Evolutionary conservation across 2,888 invertebrate species (phyloP), one percentile per base, ranked within the genome.

Genomic region (Prosapia bicincta): DNA sequence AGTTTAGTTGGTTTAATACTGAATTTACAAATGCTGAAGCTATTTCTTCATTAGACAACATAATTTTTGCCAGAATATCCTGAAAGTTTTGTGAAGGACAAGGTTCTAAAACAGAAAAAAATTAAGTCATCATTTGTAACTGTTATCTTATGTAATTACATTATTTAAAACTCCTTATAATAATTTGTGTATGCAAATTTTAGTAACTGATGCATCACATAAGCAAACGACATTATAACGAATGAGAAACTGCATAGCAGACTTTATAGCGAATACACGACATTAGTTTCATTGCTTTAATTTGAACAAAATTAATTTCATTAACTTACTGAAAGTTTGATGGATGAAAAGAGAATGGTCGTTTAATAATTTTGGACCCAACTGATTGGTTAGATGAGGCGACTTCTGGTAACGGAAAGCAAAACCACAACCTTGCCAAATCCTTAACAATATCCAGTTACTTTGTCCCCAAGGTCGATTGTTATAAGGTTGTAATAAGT

Each of bases 381-480:
- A 80, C 75, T 85, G 85, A 26, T 83, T 84, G 10, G 82, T 82
- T 15, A 86, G 81, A 81, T 88, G 88, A 0, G 88, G 88, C 67
- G 88, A 86, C 76, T 86, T 87, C 2, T 87, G 86, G 79, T 88
- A 89, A 13, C 92, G 88, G 84, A 92, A 94, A 0, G 92, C 94
- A 83, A 92, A 94, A 0, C 94, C 95, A 79, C 91, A 88, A 0
- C 95, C 95, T 82, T 94, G 91, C 95, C 95, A 95, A 82, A 95
- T 92, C 72, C 94, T 86, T 23, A 94, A 90, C 54, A 95, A 86
- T 78, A 95, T 90, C 93, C 94, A 95, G 85, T 95, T 95, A 71
- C 92, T 93, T 82, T 94, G 94, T 20, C 93, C 94, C 92, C 92
- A 90, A 0, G 93, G 92, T 38, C 94, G 87, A 83, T 93, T 93